Conservation (phyloP, 1,140 invertebrate genomes). For the Fopius arisanus region DNA sequence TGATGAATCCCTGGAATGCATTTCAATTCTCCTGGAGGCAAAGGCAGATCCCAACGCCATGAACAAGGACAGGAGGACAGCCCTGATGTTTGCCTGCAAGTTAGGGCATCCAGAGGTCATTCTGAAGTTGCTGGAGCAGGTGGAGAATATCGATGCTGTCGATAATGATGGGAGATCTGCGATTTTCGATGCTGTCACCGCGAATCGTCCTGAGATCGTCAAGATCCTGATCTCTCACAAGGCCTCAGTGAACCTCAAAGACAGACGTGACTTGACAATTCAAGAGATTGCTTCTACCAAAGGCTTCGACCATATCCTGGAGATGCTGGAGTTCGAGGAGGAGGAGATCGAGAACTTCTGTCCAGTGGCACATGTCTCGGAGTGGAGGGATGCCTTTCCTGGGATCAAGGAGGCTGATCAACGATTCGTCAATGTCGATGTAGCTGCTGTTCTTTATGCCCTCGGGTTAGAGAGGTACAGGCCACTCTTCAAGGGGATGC, state of each 20-base stretch:
- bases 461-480: constrained; percentile 66
- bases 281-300: constrained; percentile 62
- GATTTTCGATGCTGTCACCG: constrained; percentile 64
- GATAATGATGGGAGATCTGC: constrained; percentile 67
- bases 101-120: constrained; percentile 59
- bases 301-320: constrained; percentile 49
- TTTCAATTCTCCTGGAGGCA: constrained; percentile 46
- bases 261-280: constrained; percentile 55
- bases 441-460: constrained; percentile 61
- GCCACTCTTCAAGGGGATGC: constrained; percentile 58
- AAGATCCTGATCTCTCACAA: constrained; percentile 62
- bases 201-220: constrained; percentile 62
- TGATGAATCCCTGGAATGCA: constrained; percentile 45
- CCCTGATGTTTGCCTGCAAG: constrained; percentile 66
- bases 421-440: constrained; percentile 44
- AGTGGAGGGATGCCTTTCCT: constrained; percentile 55
- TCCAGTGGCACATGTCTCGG: constrained; percentile 20
- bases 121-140: constrained; percentile 57
- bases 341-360: constrained; percentile 21
- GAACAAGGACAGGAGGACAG: constrained; percentile 56
- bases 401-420: constrained; percentile 29
- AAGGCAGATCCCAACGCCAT: constrained; percentile 49
- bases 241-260: constrained; percentile 59
- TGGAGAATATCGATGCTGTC: constrained; percentile 64
- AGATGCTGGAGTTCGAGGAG: constrained; percentile 24